Evolutionary conservation across 2,113 vertebrate genomes (phyloP).

Genomic region (Sturnus vulgaris): DNA sequence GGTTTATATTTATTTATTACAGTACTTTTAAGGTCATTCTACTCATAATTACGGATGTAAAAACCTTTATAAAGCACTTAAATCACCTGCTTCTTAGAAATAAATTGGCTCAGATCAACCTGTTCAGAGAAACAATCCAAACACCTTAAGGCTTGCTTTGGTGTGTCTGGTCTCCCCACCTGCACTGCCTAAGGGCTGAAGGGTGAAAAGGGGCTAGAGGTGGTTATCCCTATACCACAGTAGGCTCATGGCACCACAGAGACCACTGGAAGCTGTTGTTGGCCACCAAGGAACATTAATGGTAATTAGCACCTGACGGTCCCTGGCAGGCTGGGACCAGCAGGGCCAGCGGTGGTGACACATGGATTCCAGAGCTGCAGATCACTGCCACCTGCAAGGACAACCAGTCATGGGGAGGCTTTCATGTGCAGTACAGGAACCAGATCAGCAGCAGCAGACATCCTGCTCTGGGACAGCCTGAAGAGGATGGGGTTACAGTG

Average conservation of each 20-base stretch:
- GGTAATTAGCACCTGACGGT: accelerated
- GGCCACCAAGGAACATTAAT: not conserved
- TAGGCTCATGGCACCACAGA: not conserved
- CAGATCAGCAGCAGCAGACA: not conserved
- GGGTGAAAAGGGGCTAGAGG: not conserved
- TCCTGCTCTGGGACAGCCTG: not conserved
- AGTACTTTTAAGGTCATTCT: not conserved
- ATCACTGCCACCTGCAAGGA: not conserved
- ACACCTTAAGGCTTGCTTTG: accelerated
- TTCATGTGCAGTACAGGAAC: accelerated
- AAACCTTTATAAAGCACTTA: not conserved
- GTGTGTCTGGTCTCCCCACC: not conserved
- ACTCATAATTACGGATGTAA: not conserved
- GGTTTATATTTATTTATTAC: not conserved
- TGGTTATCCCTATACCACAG: not conserved
- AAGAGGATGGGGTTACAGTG: not conserved
- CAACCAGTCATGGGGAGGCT: accelerated
- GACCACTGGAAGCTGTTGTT: not conserved
- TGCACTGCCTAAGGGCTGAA: not conserved
- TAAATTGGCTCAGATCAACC: not conserved
- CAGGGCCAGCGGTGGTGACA: accelerated
- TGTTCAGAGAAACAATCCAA: not conserved
- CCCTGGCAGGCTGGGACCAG: not conserved
- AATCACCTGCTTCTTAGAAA: not conserved
- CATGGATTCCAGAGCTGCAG: not conserved